Conservation (phyloP, 2,797 vertebrate genomes). For the Trachurus trachurus region DNA sequence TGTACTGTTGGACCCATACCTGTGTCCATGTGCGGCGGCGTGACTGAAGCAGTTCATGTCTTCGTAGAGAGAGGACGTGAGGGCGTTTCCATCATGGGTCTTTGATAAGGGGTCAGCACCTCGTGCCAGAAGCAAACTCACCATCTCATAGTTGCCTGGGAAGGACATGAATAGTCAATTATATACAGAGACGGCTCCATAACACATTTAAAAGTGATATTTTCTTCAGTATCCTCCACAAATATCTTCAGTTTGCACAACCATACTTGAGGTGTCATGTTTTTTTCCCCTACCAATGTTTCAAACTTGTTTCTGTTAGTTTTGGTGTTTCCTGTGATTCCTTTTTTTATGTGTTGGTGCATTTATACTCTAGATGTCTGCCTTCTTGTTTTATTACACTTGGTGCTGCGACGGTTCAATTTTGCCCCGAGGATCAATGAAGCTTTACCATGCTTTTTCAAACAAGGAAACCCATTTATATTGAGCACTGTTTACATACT, state of each 20-base stretch:
- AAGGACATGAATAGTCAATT: conserved; percentile 29
- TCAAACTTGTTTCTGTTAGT: neutral
- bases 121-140: conserved; percentile 92
- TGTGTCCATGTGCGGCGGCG: conserved; percentile 95
- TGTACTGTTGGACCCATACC: conserved; percentile 77
- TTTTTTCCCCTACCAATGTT: neutral
- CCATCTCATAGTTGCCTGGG: conserved; percentile 97
- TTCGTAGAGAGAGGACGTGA: conserved; percentile 93
- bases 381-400: neutral
- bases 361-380: neutral
- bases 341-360: conserved; percentile 9
- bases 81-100: conserved; percentile 89
- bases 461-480: conserved; percentile 38
- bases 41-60: conserved; percentile 99
- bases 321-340: neutral
- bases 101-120: conserved; percentile 94
- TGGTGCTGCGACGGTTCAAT: neutral
- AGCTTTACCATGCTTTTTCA: conserved; percentile 2
- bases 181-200: neutral
- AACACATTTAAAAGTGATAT: neutral
- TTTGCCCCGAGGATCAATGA: neutral
- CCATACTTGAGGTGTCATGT: neutral
- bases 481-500: conserved; percentile 41
- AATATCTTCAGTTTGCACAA: neutral
- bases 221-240: neutral